Evolutionary conservation across 2,888 invertebrate species (phyloP), one percentile per base, ranked within the genome.

Genomic region (Heliconius ismenius): DNA sequence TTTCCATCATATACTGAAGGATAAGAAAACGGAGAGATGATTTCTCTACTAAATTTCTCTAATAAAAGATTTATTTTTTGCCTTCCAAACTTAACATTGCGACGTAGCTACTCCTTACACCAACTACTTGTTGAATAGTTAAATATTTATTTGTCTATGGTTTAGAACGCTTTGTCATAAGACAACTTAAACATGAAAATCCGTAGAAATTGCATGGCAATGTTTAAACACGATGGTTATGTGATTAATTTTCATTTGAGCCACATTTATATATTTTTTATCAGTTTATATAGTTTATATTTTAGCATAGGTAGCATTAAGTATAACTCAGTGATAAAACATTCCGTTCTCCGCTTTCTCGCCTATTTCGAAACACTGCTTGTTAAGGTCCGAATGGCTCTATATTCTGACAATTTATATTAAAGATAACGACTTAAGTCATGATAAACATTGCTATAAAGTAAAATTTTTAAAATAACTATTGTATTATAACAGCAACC

Each of bases 51-150:
- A 32, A 32, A 32, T 32, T 39, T 39, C 11, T 39, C 39, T 39
- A 39, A 39, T 11, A 32, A 32, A 32, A 32, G 24, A 0, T 24
- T 60, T n/a, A 60, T 60, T 60, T 24, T 11, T 24, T 60, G n/a
- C n/a, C 24, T 10, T 11, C 58, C 11, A 24, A 24, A 60, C 60
- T 60, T 24, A 60, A 10, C 11, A 11, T 21, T 24, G 24, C 11
- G 3, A 0, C 1, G 11, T 4, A 24, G 2, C 13, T 60, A 1
- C 28, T 18, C 2, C 15, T 26, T 26, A 63, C 26, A 28, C 26
- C 2, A 63, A 63, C 63, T 28, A 26, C 28, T 63, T 28, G 63
- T 63, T 63, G 28, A 63, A 63, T 63, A 26, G 63, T 63, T 63
- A 28, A 63, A 63, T 63, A 63, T 60, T 24, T 15, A 28, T 63